phyloP scores from a whole-genome alignment of 2,113 vertebrate genomes.

The Thymallus thymallus region DNA sequence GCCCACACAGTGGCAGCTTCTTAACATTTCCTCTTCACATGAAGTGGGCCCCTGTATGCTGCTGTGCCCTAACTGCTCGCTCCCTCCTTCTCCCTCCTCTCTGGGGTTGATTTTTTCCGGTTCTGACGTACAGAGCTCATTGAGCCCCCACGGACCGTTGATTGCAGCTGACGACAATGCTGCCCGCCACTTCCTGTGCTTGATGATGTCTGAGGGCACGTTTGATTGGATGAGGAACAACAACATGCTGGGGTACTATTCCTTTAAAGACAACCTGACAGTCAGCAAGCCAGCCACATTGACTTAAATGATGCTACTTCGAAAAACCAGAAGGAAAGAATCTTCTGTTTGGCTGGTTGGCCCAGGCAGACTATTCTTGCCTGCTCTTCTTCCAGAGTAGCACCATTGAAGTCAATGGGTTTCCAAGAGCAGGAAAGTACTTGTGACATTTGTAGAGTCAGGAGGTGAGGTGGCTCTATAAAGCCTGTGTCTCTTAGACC shows the following conservation, averaged over 20 bases:
- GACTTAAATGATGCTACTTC: too few species aligned
- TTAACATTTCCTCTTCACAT: background rate
- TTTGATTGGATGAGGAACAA: constrained; percentile 8
- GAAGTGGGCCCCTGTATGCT: constrained; percentile 8
- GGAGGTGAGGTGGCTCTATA: background rate
- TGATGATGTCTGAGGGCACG: constrained; percentile 27
- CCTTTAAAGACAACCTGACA: too few species aligned
- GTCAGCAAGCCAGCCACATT: too few species aligned
- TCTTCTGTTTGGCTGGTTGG: too few species aligned
- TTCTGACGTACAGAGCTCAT: background rate
- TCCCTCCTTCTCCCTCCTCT: background rate
- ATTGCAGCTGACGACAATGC: constrained; percentile 44
- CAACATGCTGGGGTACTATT: background rate
- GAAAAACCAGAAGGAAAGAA: too few species aligned
- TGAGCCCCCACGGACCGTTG: constrained; percentile 16
- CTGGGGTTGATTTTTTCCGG: constrained; percentile 16
- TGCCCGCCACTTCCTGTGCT: constrained; percentile 13
- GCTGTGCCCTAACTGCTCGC: background rate
- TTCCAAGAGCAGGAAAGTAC: background rate
- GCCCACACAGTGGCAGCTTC: constrained; percentile 10
- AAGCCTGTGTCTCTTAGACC: background rate
- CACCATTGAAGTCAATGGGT: background rate
- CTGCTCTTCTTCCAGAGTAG: background rate
- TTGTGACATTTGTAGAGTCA: background rate
- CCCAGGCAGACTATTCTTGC: background rate